phyloP scores from a whole-genome alignment of 2,888 invertebrate genomes.

The Thumatha senex region DNA sequence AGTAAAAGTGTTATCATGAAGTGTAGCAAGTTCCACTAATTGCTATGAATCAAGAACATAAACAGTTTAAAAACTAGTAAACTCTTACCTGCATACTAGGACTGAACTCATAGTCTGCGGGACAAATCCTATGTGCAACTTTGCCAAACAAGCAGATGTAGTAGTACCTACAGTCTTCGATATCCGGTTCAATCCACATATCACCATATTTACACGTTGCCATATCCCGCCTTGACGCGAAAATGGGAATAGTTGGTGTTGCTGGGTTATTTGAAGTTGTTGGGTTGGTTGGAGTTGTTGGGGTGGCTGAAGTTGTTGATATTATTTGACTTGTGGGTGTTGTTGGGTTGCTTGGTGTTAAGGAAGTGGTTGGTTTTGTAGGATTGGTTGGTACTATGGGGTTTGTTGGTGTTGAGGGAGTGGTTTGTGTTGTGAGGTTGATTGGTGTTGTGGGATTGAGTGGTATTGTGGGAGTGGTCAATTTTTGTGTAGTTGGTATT shows the following conservation, averaged over 20 bases:
- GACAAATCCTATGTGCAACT: not conserved
- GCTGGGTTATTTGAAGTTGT: not conserved
- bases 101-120: conserved; percentile 7
- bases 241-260: not conserved
- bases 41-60: too few relatives aligned
- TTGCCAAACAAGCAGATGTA: conserved; percentile 14
- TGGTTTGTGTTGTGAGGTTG: too few relatives aligned
- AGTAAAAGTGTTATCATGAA: too few relatives aligned
- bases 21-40: too few relatives aligned
- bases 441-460: not conserved
- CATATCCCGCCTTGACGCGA: not conserved
- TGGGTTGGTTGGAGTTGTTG: not conserved
- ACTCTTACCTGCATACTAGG: too few relatives aligned
- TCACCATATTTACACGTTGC: not conserved
- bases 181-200: conserved; percentile 2
- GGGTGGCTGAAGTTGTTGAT: not conserved
- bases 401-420: not conserved
- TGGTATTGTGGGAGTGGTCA: too few relatives aligned
- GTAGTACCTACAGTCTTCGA: conserved; percentile 13
- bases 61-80: too few relatives aligned
- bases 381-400: not conserved
- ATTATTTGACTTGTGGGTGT: not conserved
- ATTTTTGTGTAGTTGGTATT: not conserved
- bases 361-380: too few relatives aligned
- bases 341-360: too few relatives aligned